Base-by-base conservation (phyloP, 2,113 vertebrate species). In the Phoxinus phoxinus region DNA sequence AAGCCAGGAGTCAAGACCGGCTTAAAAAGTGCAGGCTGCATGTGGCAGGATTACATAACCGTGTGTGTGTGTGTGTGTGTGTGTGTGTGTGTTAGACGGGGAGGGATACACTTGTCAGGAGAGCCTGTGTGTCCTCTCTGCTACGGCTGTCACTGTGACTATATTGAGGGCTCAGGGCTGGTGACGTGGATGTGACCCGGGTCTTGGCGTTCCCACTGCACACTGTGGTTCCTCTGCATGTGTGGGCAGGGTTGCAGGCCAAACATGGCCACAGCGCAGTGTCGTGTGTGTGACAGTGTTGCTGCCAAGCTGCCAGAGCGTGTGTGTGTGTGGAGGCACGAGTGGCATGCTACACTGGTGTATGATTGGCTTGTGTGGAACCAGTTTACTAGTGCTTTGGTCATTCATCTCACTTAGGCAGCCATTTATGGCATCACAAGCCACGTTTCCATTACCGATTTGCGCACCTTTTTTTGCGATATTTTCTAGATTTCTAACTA, bases 381-480 rank as follows among this genome's bases (percentile, higher is more conserved):
- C 87, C 90, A 92, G 92, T 94, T 92, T 92, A 93, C 87, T 92
- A 86, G 91, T 93, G 91, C 92, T 90, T 85, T 94, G 92, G 92
- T 88, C 13, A 83, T 86, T 92, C 89, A 89, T 91, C 91, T 93
- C 91, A 91, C 91, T 93, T 94, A 92, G 88, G 27, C 48, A 35
- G 19, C 12, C 4, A 13, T 56, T 77, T 11, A 56, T 23, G 19
- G 10, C 4, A 77, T 56, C 4, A 35, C 21, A 56, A 27, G 4
- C 7, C 7, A 0, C 37, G 7, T 41, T 8, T 41, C 37, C 7
- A 41, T 41, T 41, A 8, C 37, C 1, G 7, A 41, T 41, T 41
- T 41, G 37, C 37, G 2, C 7, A n/a, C n/a, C n/a, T n/a, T n/a
- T n/a, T 8, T 41, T 8, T 41, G 37, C 37, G 7, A 41, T 41